Base-by-base conservation (phyloP, 2,797 vertebrate species). In the Pangasius sanitwongsei region DNA sequence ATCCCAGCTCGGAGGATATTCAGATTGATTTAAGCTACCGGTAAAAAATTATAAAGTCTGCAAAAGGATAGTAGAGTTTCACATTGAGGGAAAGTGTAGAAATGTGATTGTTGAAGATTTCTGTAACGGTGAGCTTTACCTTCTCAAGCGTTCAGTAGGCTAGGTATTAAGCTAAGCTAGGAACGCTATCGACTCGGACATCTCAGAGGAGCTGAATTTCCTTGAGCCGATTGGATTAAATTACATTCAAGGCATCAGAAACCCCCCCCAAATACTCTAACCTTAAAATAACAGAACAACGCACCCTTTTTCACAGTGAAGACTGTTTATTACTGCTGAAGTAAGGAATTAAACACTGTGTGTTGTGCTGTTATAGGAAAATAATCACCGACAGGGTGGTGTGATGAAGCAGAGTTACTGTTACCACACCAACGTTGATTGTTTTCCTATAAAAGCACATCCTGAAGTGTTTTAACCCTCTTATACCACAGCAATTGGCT, bases 1-100 rank as follows among this genome's bases (percentile, higher is more conserved):
- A 92, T 89, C 89, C 85, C 20, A 55, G 65, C 77, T 92, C 82
- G 18, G 28, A 74, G 85, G 70, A 91, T 85, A 84, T 65, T 69
- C 63, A 83, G 83, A 89, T 85, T 81, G 85, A 91, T 90, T 87
- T 87, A 80, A 85, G 50, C 15, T 69, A 41, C 85, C 61, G 28
- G 69, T 15, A 34, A 67, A 13, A 31, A 65, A 75, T 55, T 2
- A 86, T 48, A 34, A 85, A 90, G 70, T 87, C 82, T 85, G 78
- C 75, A 85, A 83, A 70, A 44, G 13, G n/a, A 65, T 88, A 89
- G 69, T 85, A 53, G 53, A 48, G 25, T 65, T 84, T 84, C 28
- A 48, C 13, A 15, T n/a, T 48, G 23, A 65, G 59, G 12, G n/a
- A 65, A 65, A n/a, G 28, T 53, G 23, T 12, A 48, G 28, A 25